Evolutionary conservation across 2,888 invertebrate genomes (phyloP).

Genomic region (Megalurothrips usitatus): DNA sequence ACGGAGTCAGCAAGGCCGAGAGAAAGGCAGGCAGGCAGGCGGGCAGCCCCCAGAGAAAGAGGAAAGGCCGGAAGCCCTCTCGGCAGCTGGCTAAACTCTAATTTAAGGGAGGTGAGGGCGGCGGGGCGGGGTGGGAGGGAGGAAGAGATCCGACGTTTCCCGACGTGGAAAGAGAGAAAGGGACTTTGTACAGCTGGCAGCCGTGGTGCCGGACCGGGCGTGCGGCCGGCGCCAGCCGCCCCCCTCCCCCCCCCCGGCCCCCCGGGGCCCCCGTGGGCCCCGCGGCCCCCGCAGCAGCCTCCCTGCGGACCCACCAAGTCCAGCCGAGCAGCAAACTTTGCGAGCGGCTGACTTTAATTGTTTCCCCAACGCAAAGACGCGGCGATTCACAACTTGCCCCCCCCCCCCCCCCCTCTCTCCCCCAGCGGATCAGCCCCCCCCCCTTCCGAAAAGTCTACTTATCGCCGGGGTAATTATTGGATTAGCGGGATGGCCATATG

Average conservation of each 20-base stretch:
- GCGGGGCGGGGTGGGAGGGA: too few species aligned
- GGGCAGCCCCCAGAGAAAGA: conserved; percentile 23
- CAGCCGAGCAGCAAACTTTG: conserved; percentile 24
- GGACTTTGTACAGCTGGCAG: neutral
- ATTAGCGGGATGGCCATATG: conserved; percentile 21
- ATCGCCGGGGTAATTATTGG: conserved; percentile 20
- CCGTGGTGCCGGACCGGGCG: neutral
- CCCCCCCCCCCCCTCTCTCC: neutral
- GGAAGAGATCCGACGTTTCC: too few species aligned
- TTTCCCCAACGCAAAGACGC: conserved; percentile 23
- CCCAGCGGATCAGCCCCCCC: neutral
- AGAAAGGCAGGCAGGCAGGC: too few species aligned
- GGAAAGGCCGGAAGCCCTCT: neutral
- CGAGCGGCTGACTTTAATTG: conserved; percentile 26
- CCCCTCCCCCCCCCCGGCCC: neutral
- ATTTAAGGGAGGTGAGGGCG: neutral
- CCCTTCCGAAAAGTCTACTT: neutral
- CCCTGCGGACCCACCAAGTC: neutral
- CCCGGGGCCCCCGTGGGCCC: too few species aligned
- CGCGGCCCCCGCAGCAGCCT: neutral
- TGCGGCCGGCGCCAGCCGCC: neutral
- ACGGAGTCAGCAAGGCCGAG: too few species aligned
- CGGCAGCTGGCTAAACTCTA: neutral
- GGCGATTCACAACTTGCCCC: conserved; percentile 19
- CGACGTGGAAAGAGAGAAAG: too few species aligned